Base-by-base conservation (phyloP, 2,797 vertebrate species). In the Acropternis orthonyx region DNA sequence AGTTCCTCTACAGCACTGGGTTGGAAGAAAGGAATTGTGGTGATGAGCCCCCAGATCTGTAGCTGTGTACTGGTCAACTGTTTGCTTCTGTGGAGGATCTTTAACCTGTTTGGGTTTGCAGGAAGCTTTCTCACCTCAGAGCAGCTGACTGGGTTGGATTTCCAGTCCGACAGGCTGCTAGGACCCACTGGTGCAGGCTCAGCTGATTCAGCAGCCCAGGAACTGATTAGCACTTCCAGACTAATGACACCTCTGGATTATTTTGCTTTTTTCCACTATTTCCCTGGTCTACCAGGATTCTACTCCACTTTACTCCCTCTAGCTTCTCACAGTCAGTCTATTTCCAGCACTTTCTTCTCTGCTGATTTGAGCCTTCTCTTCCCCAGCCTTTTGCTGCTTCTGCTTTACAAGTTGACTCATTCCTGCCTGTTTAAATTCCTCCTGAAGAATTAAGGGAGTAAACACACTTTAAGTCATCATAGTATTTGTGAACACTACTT, bases 181-280 rank as follows among this genome's bases (percentile, higher is more conserved):
- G 14, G 6, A 79, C 6, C 5, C 30, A 55, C 0, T 0, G 3
- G 67, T 32, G 36, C 32, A 63, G 30, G 43, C 20, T 54, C 7
- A 68, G 49, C 6, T 39, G 24, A 63, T 71, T 77, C 43, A 89
- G n/a, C 27, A 82, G 34, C 11, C n/a, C 27, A 30, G 1, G 36
- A 61, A 61, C 58, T 37, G 36, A 37, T 37, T 37, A 59, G 58
- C 58, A 19, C 11, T 62, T 80, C 39, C 27, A 80, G 9, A 32
- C 22, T 44, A 79, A 58, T 37, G 7, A 32, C 26, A 63, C 8
- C 27, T 80, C 8, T 59, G 37, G 13, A 71, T 26, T 85, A 71
- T 61, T 83, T 77, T 72, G 10, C 14, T n/a, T 87, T 91, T 84
- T 72, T 34, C 1, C 1, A 2, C 34, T 56, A 4, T 37, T 89